Evolutionary conservation across 2,113 vertebrate species (phyloP).

Genomic region (Hirundichthys speculiger): DNA sequence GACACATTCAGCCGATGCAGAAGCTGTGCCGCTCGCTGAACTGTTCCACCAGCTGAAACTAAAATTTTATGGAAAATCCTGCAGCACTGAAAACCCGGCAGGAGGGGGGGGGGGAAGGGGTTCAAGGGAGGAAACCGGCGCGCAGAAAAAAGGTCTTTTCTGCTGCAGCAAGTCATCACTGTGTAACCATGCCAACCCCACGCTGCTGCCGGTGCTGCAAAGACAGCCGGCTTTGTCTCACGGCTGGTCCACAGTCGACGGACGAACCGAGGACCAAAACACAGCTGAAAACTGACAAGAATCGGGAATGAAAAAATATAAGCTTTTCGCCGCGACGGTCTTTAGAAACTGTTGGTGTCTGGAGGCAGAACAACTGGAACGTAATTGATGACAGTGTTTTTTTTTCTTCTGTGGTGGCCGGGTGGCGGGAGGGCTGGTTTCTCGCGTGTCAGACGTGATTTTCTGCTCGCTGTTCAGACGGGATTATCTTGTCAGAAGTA

Average conservation of each 20-base stretch:
- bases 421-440: neutral
- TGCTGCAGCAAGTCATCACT: constrained; percentile 35
- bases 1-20: too few species aligned
- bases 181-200: constrained; percentile 41
- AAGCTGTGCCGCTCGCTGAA: too few species aligned
- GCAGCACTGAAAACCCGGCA: constrained; percentile 47
- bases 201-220: constrained; percentile 10
- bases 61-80: constrained; percentile 50
- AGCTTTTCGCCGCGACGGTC: neutral
- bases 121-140: constrained; percentile 2
- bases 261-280: neutral
- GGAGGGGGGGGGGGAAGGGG: constrained; percentile 5
- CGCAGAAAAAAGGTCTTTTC: constrained; percentile 35
- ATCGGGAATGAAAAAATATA: neutral
- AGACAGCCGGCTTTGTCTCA: constrained; percentile 1
- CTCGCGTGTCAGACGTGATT: constrained; percentile 2
- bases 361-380: constrained; percentile 1
- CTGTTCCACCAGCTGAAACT: neutral
- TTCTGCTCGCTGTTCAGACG: neutral
- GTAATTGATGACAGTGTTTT: neutral
- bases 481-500: constrained; percentile 9
- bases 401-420: neutral
- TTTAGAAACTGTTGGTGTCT: constrained; percentile 1
- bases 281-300: neutral
- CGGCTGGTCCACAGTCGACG: neutral